Percentiles rank a stretch among this genome's conserved stretches.
These are phyloP conservation scores for Potamarius usumacintae DNA, from an alignment of 2,113 vertebrate genomes.

Conservation along the genomic window DNA sequence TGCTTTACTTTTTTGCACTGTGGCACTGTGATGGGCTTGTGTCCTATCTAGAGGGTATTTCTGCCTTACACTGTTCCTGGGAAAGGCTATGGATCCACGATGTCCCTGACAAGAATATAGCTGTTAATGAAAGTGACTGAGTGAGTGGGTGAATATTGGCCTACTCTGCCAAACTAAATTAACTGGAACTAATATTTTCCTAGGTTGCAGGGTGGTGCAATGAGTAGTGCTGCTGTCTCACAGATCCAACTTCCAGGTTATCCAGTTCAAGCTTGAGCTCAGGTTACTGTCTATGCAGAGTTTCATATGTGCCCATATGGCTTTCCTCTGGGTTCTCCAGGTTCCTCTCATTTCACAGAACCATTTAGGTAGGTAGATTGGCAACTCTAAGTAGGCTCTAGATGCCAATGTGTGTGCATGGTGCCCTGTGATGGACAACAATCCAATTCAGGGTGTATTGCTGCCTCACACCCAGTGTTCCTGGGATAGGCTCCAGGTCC, in stretches of 20 bases:
- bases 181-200: background rate
- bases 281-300: background rate
- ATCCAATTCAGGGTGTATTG: background rate
- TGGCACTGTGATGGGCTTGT: background rate
- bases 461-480: background rate
- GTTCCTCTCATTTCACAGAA: background rate
- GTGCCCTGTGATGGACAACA: background rate
- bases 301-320: background rate
- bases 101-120: no score
- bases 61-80: background rate
- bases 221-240: background rate
- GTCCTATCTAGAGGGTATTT: background rate
- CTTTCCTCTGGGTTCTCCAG: background rate
- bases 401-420: background rate
- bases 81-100: no score
- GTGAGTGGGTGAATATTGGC: background rate
- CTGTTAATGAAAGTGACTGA: no score
- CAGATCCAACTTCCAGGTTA: background rate
- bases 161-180: background rate
- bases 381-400: background rate
- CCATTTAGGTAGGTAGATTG: background rate
- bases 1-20: background rate
- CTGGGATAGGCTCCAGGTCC: no score
- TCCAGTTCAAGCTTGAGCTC: background rate
- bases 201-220: background rate